Evolutionary conservation across 2,888 invertebrate species (phyloP), one percentile per base, ranked within the genome.

Genomic region (Glyphotaelius pellucidus): DNA sequence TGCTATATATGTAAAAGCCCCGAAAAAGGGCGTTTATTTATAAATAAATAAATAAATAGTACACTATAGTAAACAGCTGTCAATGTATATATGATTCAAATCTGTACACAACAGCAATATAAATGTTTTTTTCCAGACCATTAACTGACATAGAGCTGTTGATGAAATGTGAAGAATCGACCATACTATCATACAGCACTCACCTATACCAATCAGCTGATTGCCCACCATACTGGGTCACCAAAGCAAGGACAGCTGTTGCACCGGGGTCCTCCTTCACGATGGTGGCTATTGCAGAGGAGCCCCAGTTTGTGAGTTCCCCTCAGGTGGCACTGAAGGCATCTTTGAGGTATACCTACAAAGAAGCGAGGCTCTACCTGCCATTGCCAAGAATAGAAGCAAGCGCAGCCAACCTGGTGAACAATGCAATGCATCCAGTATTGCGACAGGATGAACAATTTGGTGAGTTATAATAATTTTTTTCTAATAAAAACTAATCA

Each of bases 151-250:
- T 93, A 12, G 92, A 93, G 67, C 32, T 93, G 25, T 80, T 93
- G 25, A 87, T 93, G 30, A 92, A 90, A 91, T 67, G 90, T 52
- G 89, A 92, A 38, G 83, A 91, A 35, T 67, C 30, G 12, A 15
- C 81, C 12, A 31, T 89, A 30, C 89, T 93, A 25, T 31, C 84
- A 67, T 93, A 91, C 47, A 79, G 32, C n/a, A 91, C 91, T 1
- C 80, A 84, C 38, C 32, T 91, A 12, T 93, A 91, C 83, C 83
- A 12, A 31, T 15, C 30, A 42, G 30, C 80, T 38, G 91, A 91
- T 14, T 47, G 12, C n/a, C 90, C 93, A 19, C 92, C 92, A 67
- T 92, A 88, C 80, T 93, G 93, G 93, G 90, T 79, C 9, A 81
- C 67, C n/a, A 90, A 84, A 31, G 80, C 12, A 31, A 85, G 90